Conservation (phyloP, 2,888 invertebrate genomes). For the Terebella lapidaria region DNA sequence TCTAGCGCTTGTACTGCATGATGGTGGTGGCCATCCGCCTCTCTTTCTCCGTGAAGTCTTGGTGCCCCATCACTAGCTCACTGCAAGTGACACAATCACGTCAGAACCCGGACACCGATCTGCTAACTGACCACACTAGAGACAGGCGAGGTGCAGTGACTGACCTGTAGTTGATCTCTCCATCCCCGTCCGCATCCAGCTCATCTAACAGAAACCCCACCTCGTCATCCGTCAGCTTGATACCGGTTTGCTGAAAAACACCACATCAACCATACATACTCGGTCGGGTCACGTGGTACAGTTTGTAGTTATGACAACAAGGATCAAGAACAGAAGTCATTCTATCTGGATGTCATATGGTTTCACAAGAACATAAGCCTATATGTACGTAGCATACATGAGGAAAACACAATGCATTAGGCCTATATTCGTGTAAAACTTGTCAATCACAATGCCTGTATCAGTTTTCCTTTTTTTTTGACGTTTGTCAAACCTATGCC, state of each 20-base stretch:
- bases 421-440: not conserved
- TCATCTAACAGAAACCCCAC: conserved; percentile 40
- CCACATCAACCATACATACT: not conserved
- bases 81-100: conserved; percentile 23
- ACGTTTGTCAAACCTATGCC: too few species aligned
- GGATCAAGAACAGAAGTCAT: not conserved
- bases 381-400: too few species aligned
- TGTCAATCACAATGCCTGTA: not conserved
- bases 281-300: not conserved
- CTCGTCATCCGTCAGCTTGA: conserved; percentile 45
- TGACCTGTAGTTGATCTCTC: conserved; percentile 52
- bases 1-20: conserved; percentile 1
- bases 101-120: too few species aligned
- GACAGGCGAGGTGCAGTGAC: too few species aligned
- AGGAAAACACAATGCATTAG: not conserved
- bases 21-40: conserved; percentile 26
- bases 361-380: too few species aligned
- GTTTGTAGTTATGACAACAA: not conserved
- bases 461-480: too few species aligned
- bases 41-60: conserved; percentile 40
- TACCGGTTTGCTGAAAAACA: conserved; percentile 45
- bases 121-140: too few species aligned
- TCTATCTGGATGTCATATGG: too few species aligned
- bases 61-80: conserved; percentile 43
- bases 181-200: conserved; percentile 48